Conservation (phyloP, 2,888 invertebrate genomes). For the Laothoe populi region DNA sequence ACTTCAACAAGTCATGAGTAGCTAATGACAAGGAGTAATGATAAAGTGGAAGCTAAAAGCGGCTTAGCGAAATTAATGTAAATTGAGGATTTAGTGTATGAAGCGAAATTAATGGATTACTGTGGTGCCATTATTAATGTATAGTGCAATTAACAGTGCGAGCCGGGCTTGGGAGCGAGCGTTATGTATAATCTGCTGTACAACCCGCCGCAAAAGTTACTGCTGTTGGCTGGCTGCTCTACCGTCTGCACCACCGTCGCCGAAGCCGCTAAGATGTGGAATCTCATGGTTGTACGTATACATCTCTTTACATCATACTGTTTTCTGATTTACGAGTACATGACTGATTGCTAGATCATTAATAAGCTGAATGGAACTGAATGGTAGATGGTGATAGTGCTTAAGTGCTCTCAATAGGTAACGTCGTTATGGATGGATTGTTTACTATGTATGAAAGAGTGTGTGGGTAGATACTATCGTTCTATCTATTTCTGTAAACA, state of each 20-base stretch:
- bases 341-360: not conserved
- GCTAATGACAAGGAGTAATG: not conserved
- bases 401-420: too few relatives aligned
- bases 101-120: slow-evolving; percentile 2
- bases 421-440: too few relatives aligned
- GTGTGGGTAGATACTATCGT: too few relatives aligned
- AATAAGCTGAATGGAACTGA: not conserved
- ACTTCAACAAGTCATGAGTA: not conserved
- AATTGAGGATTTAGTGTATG: slow-evolving; percentile 9
- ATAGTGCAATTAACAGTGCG: slow-evolving; percentile 89
- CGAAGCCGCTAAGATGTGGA: slow-evolving; percentile 99
- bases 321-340: not conserved
- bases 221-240: slow-evolving; percentile 98
- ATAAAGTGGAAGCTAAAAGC: slow-evolving; percentile 1
- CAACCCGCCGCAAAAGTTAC: slow-evolving; percentile 96
- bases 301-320: slow-evolving; percentile 14
- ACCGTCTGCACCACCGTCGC: slow-evolving; percentile 99
- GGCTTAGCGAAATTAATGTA: slow-evolving; percentile 13
- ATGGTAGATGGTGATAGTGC: too few relatives aligned
- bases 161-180: slow-evolving; percentile 98
- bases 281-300: slow-evolving; percentile 97
- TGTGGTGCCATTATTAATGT: slow-evolving; percentile 22
- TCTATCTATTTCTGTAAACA: too few relatives aligned
- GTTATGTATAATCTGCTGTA: slow-evolving; percentile 99
- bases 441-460: too few relatives aligned